Percentiles rank a stretch among this genome's conserved stretches.
These are phyloP conservation scores for Empis stercorea DNA, from an alignment of 2,888 invertebrate genomes.

Conservation along the genomic window DNA sequence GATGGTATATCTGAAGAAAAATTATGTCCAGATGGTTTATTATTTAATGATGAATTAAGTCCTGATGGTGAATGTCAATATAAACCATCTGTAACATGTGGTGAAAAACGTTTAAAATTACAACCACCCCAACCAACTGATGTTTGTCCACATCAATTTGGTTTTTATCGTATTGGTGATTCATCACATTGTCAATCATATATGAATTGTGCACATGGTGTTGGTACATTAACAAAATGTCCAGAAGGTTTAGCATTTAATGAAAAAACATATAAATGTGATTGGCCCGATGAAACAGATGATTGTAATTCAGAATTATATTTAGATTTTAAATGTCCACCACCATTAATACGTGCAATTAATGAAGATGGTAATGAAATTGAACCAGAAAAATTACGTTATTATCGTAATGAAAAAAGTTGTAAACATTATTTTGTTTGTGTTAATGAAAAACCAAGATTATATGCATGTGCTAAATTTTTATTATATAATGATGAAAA, in stretches of 20 bases:
- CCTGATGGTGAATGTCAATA: constrained; percentile 65
- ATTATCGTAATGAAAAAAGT: constrained; percentile 44
- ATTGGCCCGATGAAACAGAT: constrained; percentile 74
- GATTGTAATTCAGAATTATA: constrained; percentile 67
- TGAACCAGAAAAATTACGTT: constrained; percentile 31
- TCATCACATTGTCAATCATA: constrained; percentile 59
- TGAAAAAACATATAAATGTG: constrained; percentile 60
- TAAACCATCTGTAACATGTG: constrained; percentile 66
- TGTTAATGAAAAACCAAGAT: constrained; percentile 57
- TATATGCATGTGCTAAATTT: constrained; percentile 63
- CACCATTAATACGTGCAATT: constrained; percentile 31
- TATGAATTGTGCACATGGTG: constrained; percentile 68
- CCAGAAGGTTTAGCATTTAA: constrained; percentile 76
- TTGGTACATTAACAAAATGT: constrained; percentile 57
- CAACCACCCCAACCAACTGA: constrained; percentile 48
- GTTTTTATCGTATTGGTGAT: constrained; percentile 57
- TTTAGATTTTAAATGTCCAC: constrained; percentile 68
- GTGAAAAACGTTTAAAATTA: constrained; percentile 53
- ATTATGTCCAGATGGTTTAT: constrained; percentile 67
- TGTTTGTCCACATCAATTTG: constrained; percentile 50
- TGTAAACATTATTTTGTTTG: constrained; percentile 75
- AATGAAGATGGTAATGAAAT: constrained; percentile 20
- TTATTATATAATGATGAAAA: constrained; percentile 63
- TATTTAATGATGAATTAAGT: constrained; percentile 55
- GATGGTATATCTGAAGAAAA: constrained; percentile 60